phyloP scores from a whole-genome alignment of 2,888 invertebrate genomes.

The Caenorhabditis angaria region DNA sequence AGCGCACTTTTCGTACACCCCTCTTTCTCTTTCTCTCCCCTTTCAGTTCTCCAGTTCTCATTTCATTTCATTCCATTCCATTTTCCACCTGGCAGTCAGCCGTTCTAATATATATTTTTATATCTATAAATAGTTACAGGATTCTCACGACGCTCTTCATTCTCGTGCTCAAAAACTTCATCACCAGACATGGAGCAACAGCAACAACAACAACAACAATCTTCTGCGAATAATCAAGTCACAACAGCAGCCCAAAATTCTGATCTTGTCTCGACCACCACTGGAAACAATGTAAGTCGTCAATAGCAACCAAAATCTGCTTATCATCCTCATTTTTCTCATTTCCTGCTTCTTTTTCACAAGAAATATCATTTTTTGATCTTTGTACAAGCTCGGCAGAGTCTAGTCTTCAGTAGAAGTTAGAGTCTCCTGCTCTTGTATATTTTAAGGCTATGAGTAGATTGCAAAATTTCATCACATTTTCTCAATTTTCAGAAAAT shows the following conservation, averaged over 20 bases:
- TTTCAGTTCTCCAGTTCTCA: constrained; percentile 2
- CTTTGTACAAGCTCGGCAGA: too few relatives aligned
- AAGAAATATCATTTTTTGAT: too few relatives aligned
- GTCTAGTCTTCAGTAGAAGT: too few relatives aligned
- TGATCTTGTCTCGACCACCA: constrained; percentile 4
- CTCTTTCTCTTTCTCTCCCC: constrained; percentile 18
- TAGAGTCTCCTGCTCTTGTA: too few relatives aligned
- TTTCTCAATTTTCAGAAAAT: not conserved
- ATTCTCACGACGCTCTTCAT: constrained; percentile 36
- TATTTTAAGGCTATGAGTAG: too few relatives aligned
- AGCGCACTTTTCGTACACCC: constrained; percentile 39
- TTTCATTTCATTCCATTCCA: not conserved
- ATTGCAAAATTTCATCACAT: not conserved
- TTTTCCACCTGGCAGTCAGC: constrained; percentile 1
- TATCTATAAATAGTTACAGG: constrained; percentile 32
- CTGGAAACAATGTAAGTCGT: not conserved
- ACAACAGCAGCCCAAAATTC: too few relatives aligned
- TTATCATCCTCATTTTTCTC: too few relatives aligned
- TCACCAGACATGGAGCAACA: constrained; percentile 35
- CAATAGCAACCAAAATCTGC: not conserved
- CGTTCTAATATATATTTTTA: constrained; percentile 4
- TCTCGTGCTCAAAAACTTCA: constrained; percentile 36
- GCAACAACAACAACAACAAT: not conserved
- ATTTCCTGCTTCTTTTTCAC: too few relatives aligned
- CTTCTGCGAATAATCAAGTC: too few relatives aligned